Evolutionary conservation across 2,888 invertebrate genomes (phyloP), one percentile per base, ranked within the genome.

Genomic region (Apamea crenata): DNA sequence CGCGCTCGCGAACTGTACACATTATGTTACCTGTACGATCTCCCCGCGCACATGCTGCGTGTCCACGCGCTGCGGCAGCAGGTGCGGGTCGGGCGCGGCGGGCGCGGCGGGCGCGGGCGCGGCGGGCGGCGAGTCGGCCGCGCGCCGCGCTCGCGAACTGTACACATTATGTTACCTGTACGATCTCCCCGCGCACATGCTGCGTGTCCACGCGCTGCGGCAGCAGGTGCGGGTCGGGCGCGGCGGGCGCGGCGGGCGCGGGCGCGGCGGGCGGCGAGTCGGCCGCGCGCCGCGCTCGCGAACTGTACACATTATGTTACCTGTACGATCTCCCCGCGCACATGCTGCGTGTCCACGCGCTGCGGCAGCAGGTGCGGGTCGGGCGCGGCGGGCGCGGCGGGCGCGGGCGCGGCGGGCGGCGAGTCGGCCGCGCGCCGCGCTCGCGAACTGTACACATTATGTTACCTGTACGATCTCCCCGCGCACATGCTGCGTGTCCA

Each of bases 201-300:
- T 95, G 94, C 8, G 97, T 97, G 91, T 98, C 98, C 8, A 98
- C 97, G 12, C 96, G 89, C 72, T 96, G 95, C 36, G 98, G 98
- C 73, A 95, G 91, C 78, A 98, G 96, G 50, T 74, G 74, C 66
- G 74, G 65, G 65, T 74, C 74, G 32, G 93, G 69, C 69, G 75
- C 59, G 40, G 69, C n/a, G n/a, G n/a, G n/a, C n/a, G n/a, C n/a
- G n/a, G n/a, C 25, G 56, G 56, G 56, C 25, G 56, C 56, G 36
- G 36, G 36, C 36, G 36, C 6, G 56, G 56, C 56, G 56, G 56
- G 36, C 36, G 36, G 36, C 36, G 36, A 3, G 36, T 36, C 36
- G 36, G 36, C 36, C 90, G n/a, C n/a, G n/a, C 14, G 47, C 14
- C 47, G 47, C 2, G 50, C 50, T 14, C 47, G 47, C 93, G 59